These are phyloP conservation scores for Octomys mimax DNA, from an alignment of 2,797 vertebrate species.

Conservation along the genomic window DNA sequence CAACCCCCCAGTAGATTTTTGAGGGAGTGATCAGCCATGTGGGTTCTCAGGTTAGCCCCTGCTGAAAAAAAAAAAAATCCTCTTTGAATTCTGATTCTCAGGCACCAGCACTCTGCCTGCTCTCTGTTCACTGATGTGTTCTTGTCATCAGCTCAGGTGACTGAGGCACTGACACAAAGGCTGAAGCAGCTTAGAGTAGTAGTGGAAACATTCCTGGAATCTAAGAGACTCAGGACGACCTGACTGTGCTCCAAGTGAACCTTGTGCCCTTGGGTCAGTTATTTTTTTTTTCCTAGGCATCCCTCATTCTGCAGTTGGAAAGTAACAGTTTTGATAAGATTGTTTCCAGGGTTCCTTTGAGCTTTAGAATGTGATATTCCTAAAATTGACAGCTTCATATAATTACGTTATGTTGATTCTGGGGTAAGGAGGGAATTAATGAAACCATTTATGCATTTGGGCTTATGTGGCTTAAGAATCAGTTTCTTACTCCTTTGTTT, in stretches of 20 bases:
- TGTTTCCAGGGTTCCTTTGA: not conserved
- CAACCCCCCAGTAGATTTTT: not conserved
- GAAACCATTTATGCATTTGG: conserved; percentile 28
- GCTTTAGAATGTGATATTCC: not conserved
- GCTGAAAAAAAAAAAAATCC: not conserved
- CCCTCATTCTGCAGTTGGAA: conserved; percentile 23
- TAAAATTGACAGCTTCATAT: conserved; percentile 37
- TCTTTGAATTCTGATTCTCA: not conserved
- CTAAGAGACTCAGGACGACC: not conserved
- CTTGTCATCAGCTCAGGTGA: not conserved
- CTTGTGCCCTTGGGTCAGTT: not conserved
- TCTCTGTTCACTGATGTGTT: not conserved
- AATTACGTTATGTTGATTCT: not conserved
- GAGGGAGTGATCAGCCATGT: not conserved
- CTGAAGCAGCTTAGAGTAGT: not conserved
- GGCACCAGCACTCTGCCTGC: not conserved
- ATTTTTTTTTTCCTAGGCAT: not conserved
- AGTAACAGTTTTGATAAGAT: not conserved
- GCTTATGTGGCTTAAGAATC: conserved; percentile 41
- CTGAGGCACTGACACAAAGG: not conserved
- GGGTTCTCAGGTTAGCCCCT: not conserved
- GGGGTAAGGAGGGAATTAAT: conserved; percentile 19
- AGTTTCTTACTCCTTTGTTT: conserved; percentile 52
- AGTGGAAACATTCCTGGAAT: conserved; percentile 32
- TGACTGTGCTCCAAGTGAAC: conserved; percentile 31